Evolutionary conservation across 2,888 invertebrate genomes (phyloP).

Genomic region (Helobdella robusta): DNA sequence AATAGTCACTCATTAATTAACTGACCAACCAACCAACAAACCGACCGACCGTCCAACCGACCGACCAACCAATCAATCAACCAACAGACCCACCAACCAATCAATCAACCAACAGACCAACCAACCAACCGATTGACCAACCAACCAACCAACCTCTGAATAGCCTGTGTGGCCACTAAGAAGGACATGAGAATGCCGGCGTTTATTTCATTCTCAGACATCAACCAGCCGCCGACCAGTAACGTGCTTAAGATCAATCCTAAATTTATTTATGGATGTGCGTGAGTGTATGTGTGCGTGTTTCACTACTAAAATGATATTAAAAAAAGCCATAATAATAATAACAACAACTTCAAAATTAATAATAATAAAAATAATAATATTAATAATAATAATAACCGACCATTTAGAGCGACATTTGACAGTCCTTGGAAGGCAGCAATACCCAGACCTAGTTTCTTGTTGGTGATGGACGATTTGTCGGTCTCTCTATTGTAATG

Average conservation of each 20-base stretch:
- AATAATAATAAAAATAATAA: neutral
- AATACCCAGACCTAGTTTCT: conserved; percentile 76
- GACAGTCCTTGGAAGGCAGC: conserved; percentile 75
- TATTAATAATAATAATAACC: neutral
- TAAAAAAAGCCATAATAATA: neutral
- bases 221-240: conserved; percentile 77
- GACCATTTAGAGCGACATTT: conserved; percentile 58
- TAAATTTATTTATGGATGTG: conserved; percentile 29
- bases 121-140: too few relatives aligned
- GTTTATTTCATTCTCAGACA: conserved; percentile 69
- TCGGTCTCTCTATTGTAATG: conserved; percentile 58
- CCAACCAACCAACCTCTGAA: conserved; percentile 57
- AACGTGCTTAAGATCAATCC: conserved; percentile 78
- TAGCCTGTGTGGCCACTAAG: conserved; percentile 85
- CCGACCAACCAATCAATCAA: too few relatives aligned
- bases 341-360: neutral
- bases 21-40: neutral
- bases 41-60: too few relatives aligned
- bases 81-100: too few relatives aligned
- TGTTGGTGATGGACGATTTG: conserved; percentile 62
- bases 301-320: conserved; percentile 4
- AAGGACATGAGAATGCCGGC: conserved; percentile 92
- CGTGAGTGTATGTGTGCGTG: too few relatives aligned
- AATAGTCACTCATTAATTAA: neutral
- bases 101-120: too few relatives aligned